Evolutionary conservation across 2,888 invertebrate species (phyloP).

Genomic region (Temnothorax rugatulus): DNA sequence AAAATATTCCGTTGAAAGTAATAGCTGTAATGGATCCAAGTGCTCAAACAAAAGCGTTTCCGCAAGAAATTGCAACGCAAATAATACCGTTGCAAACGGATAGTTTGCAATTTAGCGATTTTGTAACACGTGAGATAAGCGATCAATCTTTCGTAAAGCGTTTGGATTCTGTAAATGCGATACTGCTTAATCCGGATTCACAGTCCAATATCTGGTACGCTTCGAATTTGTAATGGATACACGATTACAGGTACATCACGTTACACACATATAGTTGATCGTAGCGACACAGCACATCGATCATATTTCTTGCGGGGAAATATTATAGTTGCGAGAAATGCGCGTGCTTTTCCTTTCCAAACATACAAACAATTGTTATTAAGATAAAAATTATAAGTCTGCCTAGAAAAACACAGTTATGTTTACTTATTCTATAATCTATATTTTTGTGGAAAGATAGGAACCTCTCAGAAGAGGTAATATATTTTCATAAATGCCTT

Average conservation of each 20-base stretch:
- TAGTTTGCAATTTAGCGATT: neutral
- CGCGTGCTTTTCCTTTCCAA: neutral
- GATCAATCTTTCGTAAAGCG: neutral
- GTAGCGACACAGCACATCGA: neutral
- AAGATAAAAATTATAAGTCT: constrained; percentile 26
- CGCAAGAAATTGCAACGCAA: constrained; percentile 8
- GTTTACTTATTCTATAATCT: constrained; percentile 4
- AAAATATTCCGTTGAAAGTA: constrained; percentile 13
- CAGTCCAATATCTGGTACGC: neutral
- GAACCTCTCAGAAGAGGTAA: neutral
- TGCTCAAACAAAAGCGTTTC: constrained; percentile 2
- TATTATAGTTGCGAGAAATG: neutral
- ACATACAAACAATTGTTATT: constrained; percentile 12
- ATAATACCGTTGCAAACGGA: neutral
- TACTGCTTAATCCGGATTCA: neutral
- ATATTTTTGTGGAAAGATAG: constrained; percentile 33
- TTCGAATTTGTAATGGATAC: constrained; percentile 8
- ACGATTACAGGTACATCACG: neutral
- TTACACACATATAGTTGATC: neutral
- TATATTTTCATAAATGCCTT: constrained; percentile 39
- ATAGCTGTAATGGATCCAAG: constrained; percentile 24
- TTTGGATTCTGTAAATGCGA: neutral
- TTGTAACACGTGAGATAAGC: neutral
- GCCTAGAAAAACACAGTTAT: neutral
- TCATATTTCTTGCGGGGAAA: constrained; percentile 7